Conservation (phyloP, 2,113 vertebrate species). For the Archilochus colubris region DNA sequence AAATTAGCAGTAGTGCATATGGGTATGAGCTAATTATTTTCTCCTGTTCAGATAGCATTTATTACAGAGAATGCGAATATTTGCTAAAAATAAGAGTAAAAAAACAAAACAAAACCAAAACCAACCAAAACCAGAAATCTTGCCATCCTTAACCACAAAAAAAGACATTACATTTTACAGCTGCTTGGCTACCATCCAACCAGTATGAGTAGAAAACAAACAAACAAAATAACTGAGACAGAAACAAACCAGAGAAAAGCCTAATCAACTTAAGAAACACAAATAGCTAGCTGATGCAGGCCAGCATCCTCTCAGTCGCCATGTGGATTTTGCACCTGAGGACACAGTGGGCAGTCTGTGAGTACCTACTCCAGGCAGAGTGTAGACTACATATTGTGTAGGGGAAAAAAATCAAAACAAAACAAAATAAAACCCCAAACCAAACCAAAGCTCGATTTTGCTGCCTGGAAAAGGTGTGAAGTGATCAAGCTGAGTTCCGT, state of each 20-base stretch:
- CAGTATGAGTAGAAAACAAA: background rate
- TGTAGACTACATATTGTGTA: background rate
- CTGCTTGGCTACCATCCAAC: background rate
- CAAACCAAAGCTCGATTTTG: fast-evolving
- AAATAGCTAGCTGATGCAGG: background rate
- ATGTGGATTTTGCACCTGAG: background rate
- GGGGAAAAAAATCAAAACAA: too few species aligned
- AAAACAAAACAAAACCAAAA: too few species aligned
- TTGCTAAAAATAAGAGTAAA: background rate
- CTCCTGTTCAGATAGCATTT: background rate
- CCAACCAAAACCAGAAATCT: background rate
- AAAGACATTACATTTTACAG: background rate
- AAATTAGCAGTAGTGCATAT: background rate
- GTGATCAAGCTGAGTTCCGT: too few species aligned
- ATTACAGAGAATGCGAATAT: background rate
- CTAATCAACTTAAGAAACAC: background rate
- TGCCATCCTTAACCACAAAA: background rate
- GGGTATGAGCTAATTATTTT: background rate
- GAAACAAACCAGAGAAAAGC: background rate
- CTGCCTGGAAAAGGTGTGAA: background rate
- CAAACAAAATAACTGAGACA: background rate
- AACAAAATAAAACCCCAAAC: too few species aligned
- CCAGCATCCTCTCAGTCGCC: background rate
- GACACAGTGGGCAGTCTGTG: background rate
- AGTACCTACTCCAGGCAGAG: background rate